Evolutionary conservation across 2,797 vertebrate genomes (phyloP).

Genomic region (Menidia menidia): DNA sequence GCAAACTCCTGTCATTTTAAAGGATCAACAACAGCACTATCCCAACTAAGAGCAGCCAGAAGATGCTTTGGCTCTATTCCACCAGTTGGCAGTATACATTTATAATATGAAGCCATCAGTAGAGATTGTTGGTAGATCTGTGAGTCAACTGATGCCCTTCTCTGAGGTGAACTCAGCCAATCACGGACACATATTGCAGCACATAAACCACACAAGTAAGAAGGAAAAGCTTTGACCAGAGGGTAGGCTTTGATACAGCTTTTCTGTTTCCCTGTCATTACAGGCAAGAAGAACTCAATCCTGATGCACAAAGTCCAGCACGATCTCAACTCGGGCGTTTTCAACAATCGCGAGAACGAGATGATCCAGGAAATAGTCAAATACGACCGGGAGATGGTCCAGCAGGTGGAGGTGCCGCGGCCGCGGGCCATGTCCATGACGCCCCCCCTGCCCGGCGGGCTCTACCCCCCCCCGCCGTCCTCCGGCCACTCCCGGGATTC

Average conservation of each 20-base stretch:
- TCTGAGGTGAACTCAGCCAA: neutral
- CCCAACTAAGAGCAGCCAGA: too few relatives aligned
- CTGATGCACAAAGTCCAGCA: conserved; percentile 98
- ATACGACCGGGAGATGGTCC: conserved; percentile 98
- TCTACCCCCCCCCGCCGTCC: conserved; percentile 81
- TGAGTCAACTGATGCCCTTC: too few relatives aligned
- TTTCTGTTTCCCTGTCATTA: conserved; percentile 37
- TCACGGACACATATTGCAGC: neutral
- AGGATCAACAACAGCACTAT: too few relatives aligned
- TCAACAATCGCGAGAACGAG: conserved; percentile 98
- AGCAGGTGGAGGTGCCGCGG: conserved; percentile 90
- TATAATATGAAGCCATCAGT: too few relatives aligned
- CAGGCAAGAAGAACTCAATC: conserved; percentile 98
- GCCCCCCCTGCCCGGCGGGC: conserved; percentile 67
- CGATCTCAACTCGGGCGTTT: conserved; percentile 95
- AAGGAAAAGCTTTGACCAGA: too few relatives aligned
- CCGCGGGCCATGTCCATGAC: conserved; percentile 80
- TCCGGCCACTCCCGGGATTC: conserved; percentile 83
- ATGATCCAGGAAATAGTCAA: conserved; percentile 99
- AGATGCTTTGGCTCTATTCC: too few relatives aligned
- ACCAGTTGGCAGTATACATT: too few relatives aligned
- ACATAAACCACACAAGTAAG: neutral
- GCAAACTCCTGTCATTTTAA: too few relatives aligned
- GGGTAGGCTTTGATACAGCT: neutral
- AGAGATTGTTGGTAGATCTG: too few relatives aligned